A percentile compares a stretch with the other conserved stretches of the same genome.
These are phyloP conservation scores for Gasterosteus nipponicus DNA, from an alignment of 2,113 vertebrate species.

Conservation along the genomic window DNA sequence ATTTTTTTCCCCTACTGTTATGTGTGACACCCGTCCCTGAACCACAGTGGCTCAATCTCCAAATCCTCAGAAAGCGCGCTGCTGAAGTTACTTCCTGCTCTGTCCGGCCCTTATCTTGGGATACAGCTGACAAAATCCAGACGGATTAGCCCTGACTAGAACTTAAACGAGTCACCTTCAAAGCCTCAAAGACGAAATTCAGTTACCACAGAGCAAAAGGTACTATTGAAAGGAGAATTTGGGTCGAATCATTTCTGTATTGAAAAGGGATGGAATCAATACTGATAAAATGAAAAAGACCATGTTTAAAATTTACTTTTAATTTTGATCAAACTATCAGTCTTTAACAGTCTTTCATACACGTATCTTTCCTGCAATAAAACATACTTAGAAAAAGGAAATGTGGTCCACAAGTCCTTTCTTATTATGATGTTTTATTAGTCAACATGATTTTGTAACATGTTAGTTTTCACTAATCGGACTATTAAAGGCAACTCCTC, in stretches of 20 bases:
- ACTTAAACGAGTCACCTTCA: conserved; percentile 80
- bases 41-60: conserved; percentile 61
- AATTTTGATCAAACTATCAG: no score
- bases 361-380: conserved; percentile 1
- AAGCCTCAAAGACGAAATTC: conserved; percentile 73
- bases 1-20: conserved; percentile 49
- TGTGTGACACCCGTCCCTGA: conserved; percentile 51
- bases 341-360: background rate
- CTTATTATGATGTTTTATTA: background rate
- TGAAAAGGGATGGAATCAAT: conserved; percentile 48
- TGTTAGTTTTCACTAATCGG: background rate
- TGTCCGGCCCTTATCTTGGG: conserved; percentile 74
- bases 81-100: conserved; percentile 61
- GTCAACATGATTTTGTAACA: background rate
- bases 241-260: background rate
- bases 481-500: background rate
- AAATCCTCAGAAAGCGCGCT: conserved; percentile 61
- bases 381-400: background rate
- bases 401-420: background rate
- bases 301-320: conserved; percentile 2
- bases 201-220: conserved; percentile 64
- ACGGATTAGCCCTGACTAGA: conserved; percentile 79
- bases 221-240: conserved; percentile 16
- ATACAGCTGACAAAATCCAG: conserved; percentile 76
- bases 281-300: conserved; percentile 34